Conservation (phyloP, 2,888 invertebrate species). For the Xanthia icteritia region DNA sequence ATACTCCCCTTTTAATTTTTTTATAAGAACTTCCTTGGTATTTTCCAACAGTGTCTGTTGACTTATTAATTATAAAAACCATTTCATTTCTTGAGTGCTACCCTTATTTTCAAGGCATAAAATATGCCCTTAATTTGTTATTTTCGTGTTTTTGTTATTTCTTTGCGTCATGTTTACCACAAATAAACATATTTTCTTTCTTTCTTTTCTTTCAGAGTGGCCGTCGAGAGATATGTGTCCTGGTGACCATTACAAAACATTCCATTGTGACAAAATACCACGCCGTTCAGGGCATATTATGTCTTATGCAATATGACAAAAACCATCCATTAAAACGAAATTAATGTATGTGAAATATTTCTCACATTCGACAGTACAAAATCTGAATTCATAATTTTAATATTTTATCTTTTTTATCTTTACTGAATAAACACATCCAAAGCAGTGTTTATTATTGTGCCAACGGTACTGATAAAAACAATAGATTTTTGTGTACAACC, state of each 20-base stretch:
- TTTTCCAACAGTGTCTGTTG: background rate
- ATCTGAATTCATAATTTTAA: conserved; percentile 4
- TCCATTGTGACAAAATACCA: background rate
- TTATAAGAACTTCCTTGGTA: background rate
- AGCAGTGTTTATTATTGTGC: conserved; percentile 64
- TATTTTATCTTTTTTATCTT: conserved; percentile 27
- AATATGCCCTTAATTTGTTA: no score
- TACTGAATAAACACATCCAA: conserved; percentile 66
- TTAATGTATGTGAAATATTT: background rate
- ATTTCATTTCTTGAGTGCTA: conserved; percentile 15
- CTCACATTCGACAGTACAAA: conserved; percentile 1
- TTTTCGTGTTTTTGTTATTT: no score
- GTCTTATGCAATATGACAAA: conserved; percentile 1
- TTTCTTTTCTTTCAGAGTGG: background rate
- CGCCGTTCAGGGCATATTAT: background rate
- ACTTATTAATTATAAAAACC: background rate
- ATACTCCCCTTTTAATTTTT: background rate
- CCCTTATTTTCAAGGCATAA: background rate
- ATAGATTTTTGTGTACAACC: conserved; percentile 55
- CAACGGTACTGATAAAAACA: conserved; percentile 66
- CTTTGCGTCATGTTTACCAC: no score
- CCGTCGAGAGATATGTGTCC: background rate
- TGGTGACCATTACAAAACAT: background rate
- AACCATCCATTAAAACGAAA: conserved; percentile 7
- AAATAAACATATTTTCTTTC: no score